These are phyloP conservation scores for Mamestra configurata DNA, from an alignment of 1,140 invertebrate species.

Conservation along the genomic window DNA sequence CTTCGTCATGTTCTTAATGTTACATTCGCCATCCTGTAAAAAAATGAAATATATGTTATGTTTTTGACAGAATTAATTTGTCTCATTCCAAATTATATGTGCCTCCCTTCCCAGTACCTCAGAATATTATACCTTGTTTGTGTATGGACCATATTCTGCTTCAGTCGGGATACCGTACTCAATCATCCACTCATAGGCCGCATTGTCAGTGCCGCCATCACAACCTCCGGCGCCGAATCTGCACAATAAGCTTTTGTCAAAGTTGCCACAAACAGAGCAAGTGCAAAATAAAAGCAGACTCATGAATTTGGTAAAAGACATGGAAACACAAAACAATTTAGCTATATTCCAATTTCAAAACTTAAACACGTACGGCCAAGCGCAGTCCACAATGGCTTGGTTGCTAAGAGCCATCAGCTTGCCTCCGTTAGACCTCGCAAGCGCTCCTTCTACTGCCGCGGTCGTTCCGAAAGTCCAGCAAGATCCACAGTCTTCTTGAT, in stretches of 20 bases:
- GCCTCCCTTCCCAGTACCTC: too few relatives aligned
- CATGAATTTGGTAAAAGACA: too few relatives aligned
- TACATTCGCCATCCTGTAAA: slow-evolving; percentile 73
- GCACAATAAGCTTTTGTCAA: neutral
- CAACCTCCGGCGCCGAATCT: slow-evolving; percentile 69
- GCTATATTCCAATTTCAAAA: too few relatives aligned
- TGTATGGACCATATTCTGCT: slow-evolving; percentile 73
- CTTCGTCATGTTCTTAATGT: slow-evolving; percentile 71
- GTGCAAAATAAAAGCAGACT: too few relatives aligned
- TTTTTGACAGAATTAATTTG: too few relatives aligned
- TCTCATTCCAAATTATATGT: too few relatives aligned
- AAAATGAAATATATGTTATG: neutral
- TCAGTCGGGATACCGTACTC: slow-evolving; percentile 73
- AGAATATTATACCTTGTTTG: slow-evolving; percentile 63
- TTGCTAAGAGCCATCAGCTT: slow-evolving; percentile 90
- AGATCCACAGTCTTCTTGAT: slow-evolving; percentile 81
- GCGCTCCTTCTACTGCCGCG: slow-evolving; percentile 94
- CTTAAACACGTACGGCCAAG: slow-evolving; percentile 85
- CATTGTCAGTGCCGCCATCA: slow-evolving; percentile 69
- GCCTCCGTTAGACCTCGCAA: slow-evolving; percentile 91
- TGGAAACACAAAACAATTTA: too few relatives aligned
- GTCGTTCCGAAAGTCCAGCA: slow-evolving; percentile 89
- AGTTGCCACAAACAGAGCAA: neutral
- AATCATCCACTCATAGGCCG: slow-evolving; percentile 74
- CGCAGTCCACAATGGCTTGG: slow-evolving; percentile 91